Evolutionary conservation across 2,797 vertebrate genomes (phyloP), one percentile per base, ranked within the genome.

Genomic region (Sternotherus odoratus): DNA sequence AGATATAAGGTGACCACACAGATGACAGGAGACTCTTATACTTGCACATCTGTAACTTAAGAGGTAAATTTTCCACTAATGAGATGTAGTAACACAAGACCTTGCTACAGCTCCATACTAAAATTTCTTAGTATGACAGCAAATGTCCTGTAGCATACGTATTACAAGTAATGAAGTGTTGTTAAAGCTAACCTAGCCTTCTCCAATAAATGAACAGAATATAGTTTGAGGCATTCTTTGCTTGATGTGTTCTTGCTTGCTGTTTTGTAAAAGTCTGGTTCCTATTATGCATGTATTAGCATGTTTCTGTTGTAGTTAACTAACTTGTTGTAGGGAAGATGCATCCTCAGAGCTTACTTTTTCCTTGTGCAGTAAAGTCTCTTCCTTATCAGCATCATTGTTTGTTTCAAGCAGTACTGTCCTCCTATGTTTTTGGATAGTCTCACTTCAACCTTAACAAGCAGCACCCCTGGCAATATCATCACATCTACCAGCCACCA

Each of bases 341-440:
- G 94, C 86, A 89, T 88, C 86, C 91, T 95, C 74, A 89, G 79
- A 88, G 88, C 74, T 83, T 89, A 79, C 92, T 36, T 94, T 87
- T 93, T 95, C 94, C 94, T 90, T 2, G 19, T 92, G 94, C 95
- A 91, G 94, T 91, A 96, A 92, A 60, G 96, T 97, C 95, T 97
- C 86, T 85, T 97, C 96, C 96, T 98, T 97, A 98, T 98, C 74
- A n/a, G 79, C 95, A 93, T 89, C 96, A 2, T 98, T 98, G 97
- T 98, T 98, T 98, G 98, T 98, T 98, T 98, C 97, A 98, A 99
- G 98, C 99, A 99, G 98, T 99, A 99, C 98, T 98, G 99, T 97
- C 98, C 99, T 86, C 99, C 99, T 98, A 99, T 99, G 98, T 99
- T 99, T 98, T 98, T 99, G 98, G 99, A 99, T 97, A 99, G 98